Evolutionary conservation across 2,113 vertebrate species (phyloP), one percentile per base, ranked within the genome.

Genomic region (Halcyon malimbica): DNA sequence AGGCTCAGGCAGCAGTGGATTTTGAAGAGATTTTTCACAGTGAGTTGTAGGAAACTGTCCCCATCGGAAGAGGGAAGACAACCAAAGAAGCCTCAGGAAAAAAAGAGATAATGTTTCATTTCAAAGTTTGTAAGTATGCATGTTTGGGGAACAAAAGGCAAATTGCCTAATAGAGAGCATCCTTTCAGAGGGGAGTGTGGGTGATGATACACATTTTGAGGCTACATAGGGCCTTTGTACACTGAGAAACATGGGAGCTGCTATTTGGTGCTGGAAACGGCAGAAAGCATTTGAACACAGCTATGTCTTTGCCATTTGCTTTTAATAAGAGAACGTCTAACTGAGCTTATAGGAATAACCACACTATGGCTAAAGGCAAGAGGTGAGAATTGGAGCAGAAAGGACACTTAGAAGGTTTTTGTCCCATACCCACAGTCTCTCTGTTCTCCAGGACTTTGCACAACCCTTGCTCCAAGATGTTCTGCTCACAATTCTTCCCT

Each of bases 111-210:
- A 48, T 29, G 33, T 44, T 65, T 80, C 12, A 71, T 87, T 90
- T 83, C 62, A 12, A 35, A 89, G 17, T 42, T 94, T 29, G 2
- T 67, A 79, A 76, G 19, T 7, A 8, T 50, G 23, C 26, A 35
- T 24, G 31, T 51, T 62, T 21, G 62, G 78, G 62, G 33, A 83
- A 57, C 9, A 56, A 85, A 88, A 76, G 17, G 39, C n/a, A 19
- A 83, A 62, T 53, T 26, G 33, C 44, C 48, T 21, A 67, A 39
- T 16, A 33, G 5, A 54, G 33, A 73, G 78, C 44, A 80, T 31
- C 59, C 28, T 44, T 60, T 41, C 0, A 0, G 46, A 65, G 26
- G 51, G 37, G 35, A 25, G 21, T 3, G 9, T 33, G 35, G 20
- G 44, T 59, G 11, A 48, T 56, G 42, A 26, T 28, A 73, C 31